phyloP scores from a whole-genome alignment of 2,888 invertebrate species.

The Morpho helenor region DNA sequence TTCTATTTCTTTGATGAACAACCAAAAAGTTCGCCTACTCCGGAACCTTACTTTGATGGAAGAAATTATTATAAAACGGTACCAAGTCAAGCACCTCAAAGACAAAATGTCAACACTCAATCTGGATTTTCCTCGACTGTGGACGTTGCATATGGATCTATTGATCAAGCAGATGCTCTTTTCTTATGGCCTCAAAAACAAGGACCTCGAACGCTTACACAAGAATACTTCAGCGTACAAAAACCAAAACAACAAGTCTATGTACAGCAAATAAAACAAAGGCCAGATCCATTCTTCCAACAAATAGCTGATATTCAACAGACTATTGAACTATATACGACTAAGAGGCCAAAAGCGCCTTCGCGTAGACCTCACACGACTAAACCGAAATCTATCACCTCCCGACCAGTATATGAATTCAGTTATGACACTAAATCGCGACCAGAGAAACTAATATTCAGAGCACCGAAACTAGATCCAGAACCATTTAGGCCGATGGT shows the following conservation, averaged over 20 bases:
- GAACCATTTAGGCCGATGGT: slow-evolving; percentile 83
- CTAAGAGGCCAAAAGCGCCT: slow-evolving; percentile 75
- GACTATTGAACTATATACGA: slow-evolving; percentile 81
- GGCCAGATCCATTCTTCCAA: slow-evolving; percentile 79
- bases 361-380: slow-evolving; percentile 55
- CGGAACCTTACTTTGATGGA: slow-evolving; percentile 70
- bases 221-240: slow-evolving; percentile 75
- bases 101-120: slow-evolving; percentile 53
- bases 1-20: slow-evolving; percentile 85
- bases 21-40: slow-evolving; percentile 76
- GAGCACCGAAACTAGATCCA: slow-evolving; percentile 75
- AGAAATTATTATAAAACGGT: slow-evolving; percentile 69
- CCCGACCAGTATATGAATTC: slow-evolving; percentile 84
- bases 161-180: slow-evolving; percentile 67
- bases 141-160: slow-evolving; percentile 66
- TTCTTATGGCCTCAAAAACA: slow-evolving; percentile 75
- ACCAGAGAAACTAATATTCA: slow-evolving; percentile 66
- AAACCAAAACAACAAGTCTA: slow-evolving; percentile 64
- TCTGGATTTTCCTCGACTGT: slow-evolving; percentile 56
- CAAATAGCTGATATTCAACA: slow-evolving; percentile 83
- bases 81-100: slow-evolving; percentile 41
- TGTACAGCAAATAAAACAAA: slow-evolving; percentile 58
- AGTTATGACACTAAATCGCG: slow-evolving; percentile 82
- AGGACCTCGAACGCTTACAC: slow-evolving; percentile 70
- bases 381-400: slow-evolving; percentile 72